Evolutionary conservation across 2,113 vertebrate species (phyloP), one percentile per base, ranked within the genome.

Genomic region (Ictidomys tridecemlineatus): DNA sequence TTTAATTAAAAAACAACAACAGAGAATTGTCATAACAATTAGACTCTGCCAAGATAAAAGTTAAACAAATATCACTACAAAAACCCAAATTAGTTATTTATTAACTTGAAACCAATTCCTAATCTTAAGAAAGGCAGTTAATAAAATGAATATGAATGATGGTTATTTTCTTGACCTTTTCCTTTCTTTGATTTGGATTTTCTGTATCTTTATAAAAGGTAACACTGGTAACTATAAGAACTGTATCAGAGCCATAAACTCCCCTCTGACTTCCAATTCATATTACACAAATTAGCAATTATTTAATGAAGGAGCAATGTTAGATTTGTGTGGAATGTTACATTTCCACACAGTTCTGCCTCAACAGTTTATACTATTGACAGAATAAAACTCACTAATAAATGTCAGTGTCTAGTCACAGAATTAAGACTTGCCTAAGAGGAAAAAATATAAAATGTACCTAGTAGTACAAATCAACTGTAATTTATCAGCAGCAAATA

Each of bases 401-500:
- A 93, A 80, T 85, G 16, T 34, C 76, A 93, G 82, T 7, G 94
- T 79, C 4, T 84, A 63, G 63, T 84, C 42, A 89, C 48, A 94
- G 65, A 86, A 94, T 65, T 63, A 85, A 85, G 78, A 1, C 39
- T 97, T 85, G 67, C 34, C 91, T 89, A 53, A 84, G 39, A 77
- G 12, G 5, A 84, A 93, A 51, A 92, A 73, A 51, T 14, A 89
- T 61, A 90, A 76, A 82, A 3, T 2, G 76, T 83, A 65, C 58
- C 69, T 74, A 39, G 73, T 56, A 95, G 42, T 69, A 85, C 67
- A 95, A 93, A 78, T 58, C 51, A 90, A 39, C 32, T 84, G 67
- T 65, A 86, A 88, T 78, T 94, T 89, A 67, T 83, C 87, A 86
- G 90, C 69, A 98, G 95, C 96, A 98, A 98, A 97, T 93, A 97